phyloP scores from a whole-genome alignment of 2,113 vertebrate genomes.

The Plecotus auritus region DNA sequence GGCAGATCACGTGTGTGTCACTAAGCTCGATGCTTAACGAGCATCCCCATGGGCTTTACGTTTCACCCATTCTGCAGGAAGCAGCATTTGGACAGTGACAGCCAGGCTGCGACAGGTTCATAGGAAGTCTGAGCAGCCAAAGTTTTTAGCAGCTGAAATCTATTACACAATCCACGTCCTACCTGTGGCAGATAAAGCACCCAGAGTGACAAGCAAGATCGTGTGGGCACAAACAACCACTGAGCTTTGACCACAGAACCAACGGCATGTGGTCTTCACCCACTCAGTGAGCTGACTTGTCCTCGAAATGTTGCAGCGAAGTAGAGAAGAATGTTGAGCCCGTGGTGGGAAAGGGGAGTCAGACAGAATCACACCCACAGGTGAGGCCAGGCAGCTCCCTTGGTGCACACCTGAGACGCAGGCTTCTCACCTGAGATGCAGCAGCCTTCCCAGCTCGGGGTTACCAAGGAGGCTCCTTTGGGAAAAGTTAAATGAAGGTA shows the following conservation, averaged over 20 bases:
- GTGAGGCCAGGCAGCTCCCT: fast-evolving
- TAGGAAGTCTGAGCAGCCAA: not conserved
- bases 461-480: not conserved
- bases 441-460: not conserved
- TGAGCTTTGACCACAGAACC: not conserved
- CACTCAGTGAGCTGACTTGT: not conserved
- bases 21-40: not conserved
- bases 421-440: not conserved
- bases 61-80: not conserved
- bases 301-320: not conserved
- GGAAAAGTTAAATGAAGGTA: not conserved
- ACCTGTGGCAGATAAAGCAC: not conserved
- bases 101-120: not conserved
- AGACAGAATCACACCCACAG: fast-evolving
- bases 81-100: not conserved
- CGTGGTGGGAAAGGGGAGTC: fast-evolving
- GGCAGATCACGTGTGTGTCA: fast-evolving
- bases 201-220: not conserved
- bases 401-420: fast-evolving
- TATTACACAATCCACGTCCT: not conserved
- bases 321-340: fast-evolving
- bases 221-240: not conserved
- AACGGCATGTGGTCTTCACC: not conserved
- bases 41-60: fast-evolving
- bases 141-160: not conserved